Evolutionary conservation across 2,888 invertebrate species (phyloP).

Genomic region (Zaprionus lineosus): DNA sequence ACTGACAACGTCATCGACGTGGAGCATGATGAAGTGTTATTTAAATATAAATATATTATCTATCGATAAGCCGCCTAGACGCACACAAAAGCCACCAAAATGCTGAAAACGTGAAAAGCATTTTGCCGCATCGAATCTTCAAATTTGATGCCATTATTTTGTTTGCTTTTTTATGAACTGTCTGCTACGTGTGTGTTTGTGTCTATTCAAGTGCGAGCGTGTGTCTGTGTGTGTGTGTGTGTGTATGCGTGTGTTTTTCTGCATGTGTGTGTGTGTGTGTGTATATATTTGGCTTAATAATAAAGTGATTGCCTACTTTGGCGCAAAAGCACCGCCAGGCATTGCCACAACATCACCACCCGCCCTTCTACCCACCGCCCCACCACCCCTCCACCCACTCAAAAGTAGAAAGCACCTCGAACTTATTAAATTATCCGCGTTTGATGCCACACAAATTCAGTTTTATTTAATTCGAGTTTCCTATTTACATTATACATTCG

Average conservation of each 20-base stretch:
- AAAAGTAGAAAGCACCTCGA: conserved; percentile 18
- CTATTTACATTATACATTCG: conserved; percentile 28
- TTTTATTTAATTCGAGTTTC: conserved; percentile 39
- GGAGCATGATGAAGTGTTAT: conserved; percentile 74
- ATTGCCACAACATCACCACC: conserved; percentile 7
- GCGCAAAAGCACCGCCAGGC: conserved; percentile 26
- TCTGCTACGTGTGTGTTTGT: conserved; percentile 6
- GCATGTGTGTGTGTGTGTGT: conserved; percentile 4
- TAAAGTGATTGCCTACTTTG: conserved; percentile 67
- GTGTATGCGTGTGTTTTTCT: conserved; percentile 3
- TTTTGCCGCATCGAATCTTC: conserved; percentile 68
- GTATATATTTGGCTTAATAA: conserved; percentile 51
- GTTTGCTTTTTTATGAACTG: conserved; percentile 57
- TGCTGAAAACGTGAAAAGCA: conserved; percentile 60
- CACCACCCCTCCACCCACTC: too few species aligned
- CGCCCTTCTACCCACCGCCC: too few species aligned
- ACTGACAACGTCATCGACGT: conserved; percentile 23
- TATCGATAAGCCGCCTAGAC: conserved; percentile 66
- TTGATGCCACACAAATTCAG: conserved; percentile 57
- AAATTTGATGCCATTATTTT: conserved; percentile 71
- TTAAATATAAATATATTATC: conserved; percentile 78
- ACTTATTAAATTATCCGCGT: conserved; percentile 67
- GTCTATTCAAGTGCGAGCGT: neutral
- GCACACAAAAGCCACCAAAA: conserved; percentile 36
- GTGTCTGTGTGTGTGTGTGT: neutral